Percentiles rank a stretch among this genome's conserved stretches.
These are phyloP conservation scores for Edolisoma coerulescens DNA, from an alignment of 2,113 vertebrate species.

Conservation along the genomic window DNA sequence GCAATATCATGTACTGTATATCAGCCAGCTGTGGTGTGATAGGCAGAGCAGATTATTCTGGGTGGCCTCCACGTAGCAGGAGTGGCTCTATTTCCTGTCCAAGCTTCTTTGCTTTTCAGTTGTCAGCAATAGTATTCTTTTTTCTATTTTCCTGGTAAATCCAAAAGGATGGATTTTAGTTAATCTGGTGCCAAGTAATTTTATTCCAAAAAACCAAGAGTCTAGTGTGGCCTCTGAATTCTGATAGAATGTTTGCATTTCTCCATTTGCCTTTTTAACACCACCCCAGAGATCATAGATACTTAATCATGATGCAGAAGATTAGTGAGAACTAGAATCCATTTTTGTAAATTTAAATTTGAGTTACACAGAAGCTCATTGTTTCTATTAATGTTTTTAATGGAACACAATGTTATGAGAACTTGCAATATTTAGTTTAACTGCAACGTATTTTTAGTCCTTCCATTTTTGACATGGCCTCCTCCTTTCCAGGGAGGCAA, in stretches of 20 bases:
- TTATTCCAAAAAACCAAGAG: not conserved
- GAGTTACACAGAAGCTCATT: not conserved
- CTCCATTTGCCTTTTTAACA: not conserved
- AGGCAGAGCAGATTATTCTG: not conserved
- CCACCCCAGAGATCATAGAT: not conserved
- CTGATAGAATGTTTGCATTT: not conserved
- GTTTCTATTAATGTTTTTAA: not conserved
- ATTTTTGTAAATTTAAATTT: not conserved
- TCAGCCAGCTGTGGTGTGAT: not conserved
- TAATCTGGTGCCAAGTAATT: not conserved
- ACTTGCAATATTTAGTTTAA: not conserved
- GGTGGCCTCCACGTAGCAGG: not conserved
- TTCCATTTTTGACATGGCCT: not conserved
- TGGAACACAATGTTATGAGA: not conserved
- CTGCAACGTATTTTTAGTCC: not conserved
- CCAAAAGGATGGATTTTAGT: not conserved
- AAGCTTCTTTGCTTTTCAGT: not conserved
- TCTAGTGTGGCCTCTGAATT: not conserved
- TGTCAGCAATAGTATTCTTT: not conserved
- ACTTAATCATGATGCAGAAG: not conserved
- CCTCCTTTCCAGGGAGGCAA: not conserved
- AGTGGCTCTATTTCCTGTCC: not conserved
- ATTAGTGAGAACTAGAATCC: not conserved
- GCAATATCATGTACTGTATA: accelerated
- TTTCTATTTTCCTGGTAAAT: not conserved